These are phyloP conservation scores for Athene cunicularia DNA, from an alignment of 2,113 vertebrate species.

Conservation along the genomic window DNA sequence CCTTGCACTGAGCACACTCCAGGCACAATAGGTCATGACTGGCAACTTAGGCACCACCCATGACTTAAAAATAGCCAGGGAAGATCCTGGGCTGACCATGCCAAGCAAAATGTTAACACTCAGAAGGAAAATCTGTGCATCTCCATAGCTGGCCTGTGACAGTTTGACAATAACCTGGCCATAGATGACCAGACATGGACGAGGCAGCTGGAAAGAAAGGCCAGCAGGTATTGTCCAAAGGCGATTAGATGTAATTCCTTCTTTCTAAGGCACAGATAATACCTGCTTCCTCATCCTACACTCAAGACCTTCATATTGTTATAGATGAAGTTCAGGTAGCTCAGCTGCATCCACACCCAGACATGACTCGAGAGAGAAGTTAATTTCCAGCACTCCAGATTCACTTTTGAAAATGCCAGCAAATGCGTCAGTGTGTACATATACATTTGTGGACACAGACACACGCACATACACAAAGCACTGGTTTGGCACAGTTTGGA, in stretches of 20 bases:
- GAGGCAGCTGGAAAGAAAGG: background rate
- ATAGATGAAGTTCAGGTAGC: background rate
- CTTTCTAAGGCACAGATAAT: background rate
- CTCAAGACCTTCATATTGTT: background rate
- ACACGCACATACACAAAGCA: background rate
- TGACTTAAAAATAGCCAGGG: background rate
- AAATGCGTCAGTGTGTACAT: background rate
- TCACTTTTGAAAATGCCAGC: background rate
- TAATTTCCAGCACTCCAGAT: background rate
- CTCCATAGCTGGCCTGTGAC: background rate
- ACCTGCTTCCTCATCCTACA: background rate
- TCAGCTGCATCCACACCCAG: background rate
- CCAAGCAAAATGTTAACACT: background rate
- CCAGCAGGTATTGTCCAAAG: background rate
- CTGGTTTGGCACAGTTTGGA: background rate
- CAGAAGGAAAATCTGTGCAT: background rate
- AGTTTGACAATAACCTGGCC: accelerated
- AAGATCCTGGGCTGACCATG: background rate
- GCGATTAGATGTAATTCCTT: background rate
- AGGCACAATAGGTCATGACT: background rate
- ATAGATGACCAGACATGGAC: background rate
- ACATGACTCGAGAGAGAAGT: background rate
- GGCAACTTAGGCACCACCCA: background rate
- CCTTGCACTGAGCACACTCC: background rate
- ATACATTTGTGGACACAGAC: accelerated